These are phyloP conservation scores for Triplophysa yarkandensis DNA, from an alignment of 2,797 vertebrate genomes.

Conservation along the genomic window DNA sequence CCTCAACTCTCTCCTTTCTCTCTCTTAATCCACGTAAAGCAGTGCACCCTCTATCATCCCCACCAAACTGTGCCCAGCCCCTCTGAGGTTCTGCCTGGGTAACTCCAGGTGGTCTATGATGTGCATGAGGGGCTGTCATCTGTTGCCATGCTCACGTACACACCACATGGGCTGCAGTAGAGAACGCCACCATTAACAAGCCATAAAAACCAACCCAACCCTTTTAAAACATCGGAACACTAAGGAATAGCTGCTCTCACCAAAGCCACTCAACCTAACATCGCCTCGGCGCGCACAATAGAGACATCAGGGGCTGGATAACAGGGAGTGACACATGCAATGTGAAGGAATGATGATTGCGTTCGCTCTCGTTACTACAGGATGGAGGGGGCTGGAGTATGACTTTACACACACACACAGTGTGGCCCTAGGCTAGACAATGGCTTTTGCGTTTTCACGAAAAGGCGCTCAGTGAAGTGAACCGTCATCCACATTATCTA, in stretches of 20 bases:
- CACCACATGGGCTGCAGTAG: constrained; percentile 51
- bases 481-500: constrained; percentile 69
- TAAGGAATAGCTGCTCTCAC: constrained; percentile 44
- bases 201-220: constrained; percentile 50
- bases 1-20: constrained; percentile 47
- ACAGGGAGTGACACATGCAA: constrained; percentile 48
- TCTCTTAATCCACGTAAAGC: constrained; percentile 65
- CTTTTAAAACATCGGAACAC: constrained; percentile 37
- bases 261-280: constrained; percentile 43
- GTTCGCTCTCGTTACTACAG: constrained; percentile 27
- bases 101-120: constrained; percentile 79
- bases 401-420: constrained; percentile 21
- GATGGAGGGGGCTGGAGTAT: constrained; percentile 35
- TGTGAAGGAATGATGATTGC: constrained; percentile 40
- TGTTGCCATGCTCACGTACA: constrained; percentile 71
- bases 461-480: constrained; percentile 54
- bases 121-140: constrained; percentile 70
- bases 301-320: constrained; percentile 55
- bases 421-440: constrained; percentile 50
- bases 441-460: constrained; percentile 56
- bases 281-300: constrained; percentile 45
- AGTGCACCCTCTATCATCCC: constrained; percentile 48
- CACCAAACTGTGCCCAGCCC: constrained; percentile 54
- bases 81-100: constrained; percentile 76
- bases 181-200: constrained; percentile 56